These are phyloP conservation scores for Diglossa cyanea DNA, from an alignment of 2,797 vertebrate species.

Conservation along the genomic window DNA sequence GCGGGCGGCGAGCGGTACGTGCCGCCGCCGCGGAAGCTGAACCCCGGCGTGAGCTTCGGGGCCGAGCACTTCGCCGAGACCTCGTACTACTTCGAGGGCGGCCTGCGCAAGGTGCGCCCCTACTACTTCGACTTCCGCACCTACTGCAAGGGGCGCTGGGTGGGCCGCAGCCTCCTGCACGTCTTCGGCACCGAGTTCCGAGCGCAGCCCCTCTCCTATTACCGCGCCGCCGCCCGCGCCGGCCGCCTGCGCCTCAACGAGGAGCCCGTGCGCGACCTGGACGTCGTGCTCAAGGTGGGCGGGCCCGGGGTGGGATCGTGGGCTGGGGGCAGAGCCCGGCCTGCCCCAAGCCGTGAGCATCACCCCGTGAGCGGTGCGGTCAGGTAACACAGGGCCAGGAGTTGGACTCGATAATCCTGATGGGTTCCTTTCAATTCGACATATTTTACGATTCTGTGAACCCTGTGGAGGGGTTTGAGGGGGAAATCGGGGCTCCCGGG, in stretches of 20 bases:
- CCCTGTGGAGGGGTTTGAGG: fast-evolving
- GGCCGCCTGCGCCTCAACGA: constrained; percentile 92
- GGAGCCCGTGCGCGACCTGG: constrained; percentile 82
- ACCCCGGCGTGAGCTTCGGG: constrained; percentile 85
- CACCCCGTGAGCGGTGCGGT: fast-evolving
- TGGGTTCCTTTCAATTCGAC: background rate
- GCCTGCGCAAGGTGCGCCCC: constrained; percentile 90
- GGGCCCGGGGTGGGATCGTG: background rate
- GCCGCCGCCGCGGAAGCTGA: constrained; percentile 89
- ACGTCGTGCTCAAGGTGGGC: constrained; percentile 86
- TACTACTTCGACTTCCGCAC: constrained; percentile 94
- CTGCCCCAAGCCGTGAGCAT: background rate
- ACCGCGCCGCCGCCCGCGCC: constrained; percentile 80
- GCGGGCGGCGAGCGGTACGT: constrained; percentile 79
- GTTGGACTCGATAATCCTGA: background rate
- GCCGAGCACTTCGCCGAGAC: constrained; percentile 90
- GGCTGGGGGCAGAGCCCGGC: too few relatives aligned
- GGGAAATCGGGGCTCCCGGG: too few relatives aligned
- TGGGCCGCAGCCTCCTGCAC: constrained; percentile 87
- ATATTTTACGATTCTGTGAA: fast-evolving
- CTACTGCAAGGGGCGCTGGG: constrained; percentile 97
- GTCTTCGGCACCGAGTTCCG: constrained; percentile 92
- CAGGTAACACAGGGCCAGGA: fast-evolving
- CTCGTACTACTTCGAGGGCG: constrained; percentile 89
- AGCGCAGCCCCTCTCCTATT: constrained; percentile 85